Evolutionary conservation across 2,797 vertebrate species (phyloP).

Genomic region (Manis pentadactyla): DNA sequence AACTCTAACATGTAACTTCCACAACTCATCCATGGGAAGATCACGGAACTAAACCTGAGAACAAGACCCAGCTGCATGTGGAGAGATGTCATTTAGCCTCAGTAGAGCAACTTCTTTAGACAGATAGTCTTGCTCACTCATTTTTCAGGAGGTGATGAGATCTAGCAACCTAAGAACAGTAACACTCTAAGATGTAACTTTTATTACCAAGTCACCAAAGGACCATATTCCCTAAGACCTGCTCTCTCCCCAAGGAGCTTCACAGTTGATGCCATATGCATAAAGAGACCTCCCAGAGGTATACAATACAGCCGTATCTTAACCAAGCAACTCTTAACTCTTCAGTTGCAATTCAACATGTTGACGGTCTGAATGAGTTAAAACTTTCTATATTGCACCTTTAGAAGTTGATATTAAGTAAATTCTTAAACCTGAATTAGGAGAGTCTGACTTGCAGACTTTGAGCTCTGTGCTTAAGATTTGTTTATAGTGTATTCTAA

Average conservation of each 20-base stretch:
- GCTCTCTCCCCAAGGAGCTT: not conserved
- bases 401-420: not conserved
- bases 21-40: not conserved
- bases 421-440: slow-evolving; percentile 3
- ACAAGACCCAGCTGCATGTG: not conserved
- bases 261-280: not conserved
- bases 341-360: not conserved
- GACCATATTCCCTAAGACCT: not conserved
- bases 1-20: not conserved
- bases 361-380: not conserved
- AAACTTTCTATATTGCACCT: not conserved
- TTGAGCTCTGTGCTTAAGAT: not conserved
- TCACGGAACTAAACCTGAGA: not conserved
- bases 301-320: not conserved
- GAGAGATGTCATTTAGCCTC: not conserved
- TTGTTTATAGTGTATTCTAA: not conserved
- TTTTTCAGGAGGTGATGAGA: not conserved
- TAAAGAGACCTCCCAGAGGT: not conserved
- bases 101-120: not conserved
- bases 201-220: not conserved
- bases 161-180: not conserved
- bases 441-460: not conserved
- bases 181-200: not conserved
- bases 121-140: not conserved
- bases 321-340: not conserved